Evolutionary conservation across 1,140 invertebrate genomes (phyloP), one percentile per base, ranked within the genome.

Genomic region (Anastrepha ludens): DNA sequence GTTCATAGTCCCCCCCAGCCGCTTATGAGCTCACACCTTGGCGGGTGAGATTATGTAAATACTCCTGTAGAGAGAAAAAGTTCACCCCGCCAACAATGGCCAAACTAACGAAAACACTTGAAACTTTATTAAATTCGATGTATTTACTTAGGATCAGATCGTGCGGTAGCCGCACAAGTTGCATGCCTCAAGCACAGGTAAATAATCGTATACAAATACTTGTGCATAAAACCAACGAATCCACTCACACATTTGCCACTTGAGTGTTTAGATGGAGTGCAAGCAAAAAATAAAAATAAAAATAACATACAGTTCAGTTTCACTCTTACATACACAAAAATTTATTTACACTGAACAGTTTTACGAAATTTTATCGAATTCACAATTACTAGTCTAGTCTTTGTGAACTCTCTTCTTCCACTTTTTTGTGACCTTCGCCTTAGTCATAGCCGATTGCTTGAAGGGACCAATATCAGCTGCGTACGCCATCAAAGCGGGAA

Each of bases 401-500:
- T 55, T 6, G 50, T 55, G 11, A 8, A 55, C 50, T 29, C 29
- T 29, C 29, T 55, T 55, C 50, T 55, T 11, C 6, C 50, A 55
- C 11, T 55, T 55, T 55, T 55, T 11, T 11, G 50, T 55, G 6
- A 55, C 1, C 6, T 55, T 55, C 6, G 13, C 39, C 0, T 55
- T 9, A 15, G 6, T 39, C 7, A 81, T 3, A 55, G 74, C 47
- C 0, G 47, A 50, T 3, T 91, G 89, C 85, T 81, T 47, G 65
- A 92, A 93, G 4, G 92, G 92, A 17, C 93, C 93, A 81, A 94
- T 92, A 87, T 94, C 91, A 41, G 94, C 93, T 0, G 95, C 95
- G 88, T 95, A 95, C 0, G 94, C 95, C 93, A 96, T 95, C 8
- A 95, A 90, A 60, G 95, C 94, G 0, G 96, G 95, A 20, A 96